These are phyloP conservation scores for Sipha maydis DNA, from an alignment of 2,888 invertebrate species.

Conservation along the genomic window DNA sequence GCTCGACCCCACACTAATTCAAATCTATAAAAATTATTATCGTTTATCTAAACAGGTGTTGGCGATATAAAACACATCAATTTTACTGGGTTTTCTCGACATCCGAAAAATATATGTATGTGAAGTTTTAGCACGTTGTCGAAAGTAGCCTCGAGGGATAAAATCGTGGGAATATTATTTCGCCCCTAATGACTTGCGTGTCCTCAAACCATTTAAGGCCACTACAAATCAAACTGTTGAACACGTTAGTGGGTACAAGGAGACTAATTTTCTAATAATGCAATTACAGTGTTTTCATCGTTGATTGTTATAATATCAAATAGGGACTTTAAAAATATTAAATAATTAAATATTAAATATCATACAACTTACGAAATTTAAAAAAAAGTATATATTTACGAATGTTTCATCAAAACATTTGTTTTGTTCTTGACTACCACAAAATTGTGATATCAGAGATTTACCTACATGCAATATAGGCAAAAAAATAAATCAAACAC, in stretches of 20 bases:
- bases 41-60: constrained; percentile 54
- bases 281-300: background rate
- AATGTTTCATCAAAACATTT: no score
- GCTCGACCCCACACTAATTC: constrained; percentile 22
- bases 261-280: background rate
- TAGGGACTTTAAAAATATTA: background rate
- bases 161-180: constrained; percentile 48
- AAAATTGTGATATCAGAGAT: no score
- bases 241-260: background rate
- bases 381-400: no score
- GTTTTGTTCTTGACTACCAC: no score
- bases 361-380: background rate
- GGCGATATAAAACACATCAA: constrained; percentile 43
- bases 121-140: constrained; percentile 19
- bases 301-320: background rate
- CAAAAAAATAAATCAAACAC: no score
- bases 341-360: background rate
- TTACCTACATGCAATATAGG: no score
- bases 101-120: background rate
- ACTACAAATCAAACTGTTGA: constrained; percentile 52
- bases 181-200: constrained; percentile 50
- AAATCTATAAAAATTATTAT: constrained; percentile 33
- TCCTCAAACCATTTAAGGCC: constrained; percentile 40
- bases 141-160: constrained; percentile 23
- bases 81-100: constrained; percentile 32